A percentile compares a stretch with the other conserved stretches of the same genome.
These are phyloP conservation scores for Sebastes fasciatus DNA, from an alignment of 2,113 vertebrate species.

Conservation along the genomic window DNA sequence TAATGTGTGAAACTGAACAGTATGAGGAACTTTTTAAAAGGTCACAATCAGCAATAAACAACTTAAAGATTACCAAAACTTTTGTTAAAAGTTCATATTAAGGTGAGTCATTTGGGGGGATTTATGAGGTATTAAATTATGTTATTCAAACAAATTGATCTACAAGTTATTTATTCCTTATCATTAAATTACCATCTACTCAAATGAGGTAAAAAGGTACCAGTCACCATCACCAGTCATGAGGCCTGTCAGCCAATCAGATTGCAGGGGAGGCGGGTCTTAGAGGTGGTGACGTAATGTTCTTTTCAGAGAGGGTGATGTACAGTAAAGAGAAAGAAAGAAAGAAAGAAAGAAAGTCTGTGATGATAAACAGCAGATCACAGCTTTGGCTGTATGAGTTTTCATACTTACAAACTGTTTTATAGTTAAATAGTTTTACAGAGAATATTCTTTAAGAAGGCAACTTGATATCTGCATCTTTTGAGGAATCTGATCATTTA, in stretches of 20 bases:
- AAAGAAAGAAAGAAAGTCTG: not conserved
- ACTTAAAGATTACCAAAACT: not conserved
- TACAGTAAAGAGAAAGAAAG: not conserved
- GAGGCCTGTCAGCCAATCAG: conserved; percentile 59
- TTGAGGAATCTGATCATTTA: not conserved
- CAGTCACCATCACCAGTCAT: conserved; percentile 39
- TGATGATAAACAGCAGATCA: not conserved
- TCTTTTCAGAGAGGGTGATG: conserved; percentile 64
- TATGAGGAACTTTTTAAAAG: not conserved
- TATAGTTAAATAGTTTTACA: too few species aligned
- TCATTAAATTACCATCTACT: conserved; percentile 50
- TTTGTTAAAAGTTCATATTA: not conserved
- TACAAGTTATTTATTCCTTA: not conserved
- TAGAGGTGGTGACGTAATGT: conserved; percentile 78
- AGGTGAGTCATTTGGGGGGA: not conserved
- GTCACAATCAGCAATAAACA: not conserved
- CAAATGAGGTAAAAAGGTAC: not conserved
- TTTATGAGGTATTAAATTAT: not conserved
- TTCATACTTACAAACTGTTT: not conserved
- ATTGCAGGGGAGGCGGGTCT: conserved; percentile 42
- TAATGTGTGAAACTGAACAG: not conserved
- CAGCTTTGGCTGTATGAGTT: not conserved
- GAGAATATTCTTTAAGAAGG: not conserved
- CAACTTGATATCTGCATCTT: not conserved
- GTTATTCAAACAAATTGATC: not conserved